These are phyloP conservation scores for Cervus canadensis DNA, from an alignment of 2,113 vertebrate genomes.

Conservation along the genomic window DNA sequence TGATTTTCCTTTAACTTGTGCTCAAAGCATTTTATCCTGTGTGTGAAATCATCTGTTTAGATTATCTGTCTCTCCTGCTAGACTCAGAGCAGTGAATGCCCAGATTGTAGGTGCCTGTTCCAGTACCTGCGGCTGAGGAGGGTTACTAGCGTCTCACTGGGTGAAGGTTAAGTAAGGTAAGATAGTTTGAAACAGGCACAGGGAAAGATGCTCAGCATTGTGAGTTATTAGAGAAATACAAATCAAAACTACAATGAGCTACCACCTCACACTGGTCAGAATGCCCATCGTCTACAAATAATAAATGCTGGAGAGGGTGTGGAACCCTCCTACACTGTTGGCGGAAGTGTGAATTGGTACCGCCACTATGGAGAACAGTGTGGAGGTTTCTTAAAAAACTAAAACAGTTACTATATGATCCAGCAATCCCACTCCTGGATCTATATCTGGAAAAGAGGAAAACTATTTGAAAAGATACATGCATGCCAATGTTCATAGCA, in stretches of 20 bases:
- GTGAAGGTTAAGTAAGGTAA: neutral
- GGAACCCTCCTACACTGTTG: neutral
- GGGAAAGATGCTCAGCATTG: neutral
- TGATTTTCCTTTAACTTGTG: neutral
- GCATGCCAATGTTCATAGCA: neutral
- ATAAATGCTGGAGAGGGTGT: neutral
- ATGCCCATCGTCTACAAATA: neutral
- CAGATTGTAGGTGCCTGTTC: neutral
- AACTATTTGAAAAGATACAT: neutral
- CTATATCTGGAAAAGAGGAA: neutral
- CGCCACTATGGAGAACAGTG: neutral
- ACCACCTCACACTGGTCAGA: neutral
- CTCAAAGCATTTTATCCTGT: neutral
- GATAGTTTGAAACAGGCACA: neutral
- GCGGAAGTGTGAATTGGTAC: neutral
- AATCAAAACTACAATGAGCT: neutral
- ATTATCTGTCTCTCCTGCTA: neutral
- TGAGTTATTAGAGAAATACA: neutral
- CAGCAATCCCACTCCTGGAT: neutral
- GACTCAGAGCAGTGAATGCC: neutral
- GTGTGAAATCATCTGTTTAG: neutral
- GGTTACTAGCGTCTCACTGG: neutral
- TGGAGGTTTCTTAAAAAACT: neutral
- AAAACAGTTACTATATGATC: rapidly evolving
- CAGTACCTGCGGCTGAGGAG: neutral